Evolutionary conservation across 2,113 vertebrate species (phyloP).

Genomic region (Perccottus glenii): DNA sequence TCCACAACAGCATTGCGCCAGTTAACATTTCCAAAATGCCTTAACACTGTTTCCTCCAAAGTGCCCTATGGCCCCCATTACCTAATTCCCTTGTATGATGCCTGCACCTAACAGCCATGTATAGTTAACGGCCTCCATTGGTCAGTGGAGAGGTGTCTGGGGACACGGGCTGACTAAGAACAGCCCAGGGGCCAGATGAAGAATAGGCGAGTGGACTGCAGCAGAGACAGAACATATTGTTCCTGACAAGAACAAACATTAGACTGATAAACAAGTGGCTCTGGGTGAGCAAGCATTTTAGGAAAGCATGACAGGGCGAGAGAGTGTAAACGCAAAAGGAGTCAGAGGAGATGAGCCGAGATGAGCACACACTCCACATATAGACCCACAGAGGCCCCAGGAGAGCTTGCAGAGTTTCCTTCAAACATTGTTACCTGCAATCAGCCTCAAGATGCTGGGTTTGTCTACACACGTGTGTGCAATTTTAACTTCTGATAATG

Average conservation of each 20-base stretch:
- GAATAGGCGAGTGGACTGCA: slow-evolving; percentile 61
- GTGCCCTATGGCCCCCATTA: slow-evolving; percentile 19
- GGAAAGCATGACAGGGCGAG: slow-evolving; percentile 30
- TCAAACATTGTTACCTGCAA: slow-evolving; percentile 42
- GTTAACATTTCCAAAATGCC: slow-evolving; percentile 28
- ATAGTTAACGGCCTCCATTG: slow-evolving; percentile 58
- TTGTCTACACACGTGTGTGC: slow-evolving; percentile 1
- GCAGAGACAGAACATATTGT: slow-evolving; percentile 63
- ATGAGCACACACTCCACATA: slow-evolving; percentile 43
- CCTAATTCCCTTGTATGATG: slow-evolving; percentile 43
- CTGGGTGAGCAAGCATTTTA: slow-evolving; percentile 57
- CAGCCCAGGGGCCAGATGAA: slow-evolving; percentile 63
- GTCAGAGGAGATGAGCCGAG: slow-evolving; percentile 39
- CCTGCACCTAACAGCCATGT: slow-evolving; percentile 49
- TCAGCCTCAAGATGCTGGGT: slow-evolving; percentile 40
- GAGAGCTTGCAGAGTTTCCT: slow-evolving; percentile 26
- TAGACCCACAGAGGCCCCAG: slow-evolving; percentile 34
- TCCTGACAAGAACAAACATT: slow-evolving; percentile 66
- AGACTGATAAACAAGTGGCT: slow-evolving; percentile 69
- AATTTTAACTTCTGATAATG: background rate
- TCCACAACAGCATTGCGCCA: slow-evolving; percentile 2
- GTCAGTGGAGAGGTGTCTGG: slow-evolving; percentile 63
- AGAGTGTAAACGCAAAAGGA: slow-evolving; percentile 17
- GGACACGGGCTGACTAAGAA: slow-evolving; percentile 61
- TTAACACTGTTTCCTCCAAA: slow-evolving; percentile 39